Evolutionary conservation across 1,140 invertebrate genomes (phyloP), one percentile per base, ranked within the genome.

Genomic region (Batillaria attramentaria): DNA sequence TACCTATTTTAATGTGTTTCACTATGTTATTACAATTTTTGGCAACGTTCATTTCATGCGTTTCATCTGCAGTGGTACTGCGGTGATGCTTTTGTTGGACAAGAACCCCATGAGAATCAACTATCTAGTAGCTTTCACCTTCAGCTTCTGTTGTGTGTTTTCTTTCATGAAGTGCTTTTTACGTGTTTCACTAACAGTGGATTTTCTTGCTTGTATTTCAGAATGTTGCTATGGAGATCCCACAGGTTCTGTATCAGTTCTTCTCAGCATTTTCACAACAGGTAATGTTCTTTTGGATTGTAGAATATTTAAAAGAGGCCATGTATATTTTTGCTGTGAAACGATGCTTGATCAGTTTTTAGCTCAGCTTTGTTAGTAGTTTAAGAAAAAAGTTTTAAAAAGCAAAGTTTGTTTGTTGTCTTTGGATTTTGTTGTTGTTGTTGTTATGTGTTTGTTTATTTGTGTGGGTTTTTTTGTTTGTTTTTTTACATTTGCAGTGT

Each of bases 221-320:
- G 92, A 99, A 99, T 93, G 96, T 97, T 76, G 96, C 96, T 92
- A 88, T 89, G 73, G 88, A 89, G 28, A 88, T 85, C 31, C 83
- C 82, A 16, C 88, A 91, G 72, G 33, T 90, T 0, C 90, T 86
- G 70, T 91, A 85, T 81, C 79, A 83, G 70, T 86, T 88, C 79
- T 90, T 85, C 73, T 85, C 83, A 35, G 80, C 81, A 33, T 90
- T 86, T 73, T 90, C 90, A 72, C 81, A 87, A 75, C 89, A 90
- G 86, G 89, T 90, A 82, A 77, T 43, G 1, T 42, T 31, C 6
- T 72, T 8, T 72, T 3, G n/a, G 24, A 43, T 41, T 18, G 33
- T 18, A 72, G 0, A 1, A 18, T 62, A 28, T 62, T n/a, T n/a
- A n/a, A n/a, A n/a, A n/a, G n/a, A n/a, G n/a, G n/a, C n/a, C n/a